Evolutionary conservation across 2,888 invertebrate species (phyloP), one percentile per base, ranked within the genome.

Genomic region (Thumatha senex): DNA sequence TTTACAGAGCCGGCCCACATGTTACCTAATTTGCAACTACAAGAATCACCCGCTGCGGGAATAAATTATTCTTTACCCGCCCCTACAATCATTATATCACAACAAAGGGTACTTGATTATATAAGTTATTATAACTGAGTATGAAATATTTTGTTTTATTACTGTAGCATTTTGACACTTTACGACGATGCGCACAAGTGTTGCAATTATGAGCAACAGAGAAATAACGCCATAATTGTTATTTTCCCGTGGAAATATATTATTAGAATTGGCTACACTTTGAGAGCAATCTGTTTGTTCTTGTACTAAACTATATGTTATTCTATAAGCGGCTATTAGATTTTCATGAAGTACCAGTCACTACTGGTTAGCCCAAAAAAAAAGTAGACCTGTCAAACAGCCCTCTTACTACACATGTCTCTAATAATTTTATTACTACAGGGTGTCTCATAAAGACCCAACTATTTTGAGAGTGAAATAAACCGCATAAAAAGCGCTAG

Each of bases 51-150:
- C 86, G 88, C 89, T 88, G 90, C 43, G 86, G 65, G 82, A 76
- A 85, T 85, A 82, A 82, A 88, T 87, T 84, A 88, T 83, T 52
- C 52, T 58, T 69, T 58, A 74, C 71, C 67, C 88, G 84, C 89
- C 89, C 88, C 83, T 78, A 51, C 71, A 75, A 76, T 76, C 70
- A 67, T 76, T 81, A 82, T 83, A 86, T 84, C 82, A 67, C 69
- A 86, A 88, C 88, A 87, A 88, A 82, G 70, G 82, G 75, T 72
- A 79, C 79, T 82, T 89, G 85, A 89, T 89, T 86, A 84, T 82
- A 69, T 70, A 75, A 82, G 75, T 84, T 83, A 82, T 85, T 61
- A 67, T 67, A 58, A 65, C 58, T 57, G 66, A 48, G 48, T 56
- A 49, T 48, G 76, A 76, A 74, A 74, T 78, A 74, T 72, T 74